Evolutionary conservation across 2,113 vertebrate genomes (phyloP).

Genomic region (Channa maculata): DNA sequence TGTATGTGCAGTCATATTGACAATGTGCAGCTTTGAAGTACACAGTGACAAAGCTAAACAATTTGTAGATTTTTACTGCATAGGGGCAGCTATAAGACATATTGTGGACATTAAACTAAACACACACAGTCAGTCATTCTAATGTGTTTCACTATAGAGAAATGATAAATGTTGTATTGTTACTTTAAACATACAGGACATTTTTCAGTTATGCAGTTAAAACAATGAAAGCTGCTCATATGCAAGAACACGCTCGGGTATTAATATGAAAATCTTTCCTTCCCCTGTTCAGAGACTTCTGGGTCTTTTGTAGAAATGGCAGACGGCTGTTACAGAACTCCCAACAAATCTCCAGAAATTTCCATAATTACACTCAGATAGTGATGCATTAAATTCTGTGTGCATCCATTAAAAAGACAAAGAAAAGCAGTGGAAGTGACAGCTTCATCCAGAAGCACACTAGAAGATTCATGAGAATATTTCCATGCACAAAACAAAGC

Average conservation of each 20-base stretch:
- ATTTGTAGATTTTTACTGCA: neutral
- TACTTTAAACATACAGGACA: constrained; percentile 32
- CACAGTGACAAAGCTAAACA: constrained; percentile 22
- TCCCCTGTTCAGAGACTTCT: constrained; percentile 40
- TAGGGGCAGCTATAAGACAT: neutral
- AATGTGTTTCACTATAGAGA: constrained; percentile 17
- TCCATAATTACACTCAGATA: constrained; percentile 67
- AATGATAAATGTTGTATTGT: constrained; percentile 29
- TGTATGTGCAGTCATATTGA: neutral
- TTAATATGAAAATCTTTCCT: constrained; percentile 49
- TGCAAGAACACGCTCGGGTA: constrained; percentile 39
- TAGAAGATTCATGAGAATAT: constrained; percentile 66
- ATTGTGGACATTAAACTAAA: constrained; percentile 30
- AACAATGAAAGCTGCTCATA: constrained; percentile 41
- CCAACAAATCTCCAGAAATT: constrained; percentile 64
- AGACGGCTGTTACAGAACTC: constrained; percentile 46
- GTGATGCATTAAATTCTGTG: constrained; percentile 63
- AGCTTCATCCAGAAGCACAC: constrained; percentile 63
- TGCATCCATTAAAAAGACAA: constrained; percentile 53
- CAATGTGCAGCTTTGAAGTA: neutral
- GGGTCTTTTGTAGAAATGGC: constrained; percentile 50
- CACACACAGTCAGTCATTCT: constrained; percentile 16
- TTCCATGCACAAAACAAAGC: constrained; percentile 60
- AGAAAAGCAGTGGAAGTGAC: constrained; percentile 63
- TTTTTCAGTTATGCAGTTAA: constrained; percentile 46